phyloP scores from a whole-genome alignment of 2,797 vertebrate species.

The Taenioides sp. region DNA sequence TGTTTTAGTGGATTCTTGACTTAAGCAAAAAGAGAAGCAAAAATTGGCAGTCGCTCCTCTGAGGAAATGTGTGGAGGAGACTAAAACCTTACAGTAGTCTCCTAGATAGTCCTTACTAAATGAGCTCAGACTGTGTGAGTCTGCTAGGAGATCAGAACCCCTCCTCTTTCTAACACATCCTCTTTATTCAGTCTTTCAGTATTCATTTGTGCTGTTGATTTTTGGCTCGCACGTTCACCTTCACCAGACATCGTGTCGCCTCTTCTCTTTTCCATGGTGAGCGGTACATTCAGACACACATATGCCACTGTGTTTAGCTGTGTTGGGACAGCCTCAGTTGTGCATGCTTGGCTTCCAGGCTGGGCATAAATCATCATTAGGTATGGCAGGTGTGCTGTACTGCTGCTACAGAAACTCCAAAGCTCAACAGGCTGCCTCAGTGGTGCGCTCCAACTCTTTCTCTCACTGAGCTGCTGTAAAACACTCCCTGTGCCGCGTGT shows the following conservation, averaged over 20 bases:
- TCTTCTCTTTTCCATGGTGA: conserved; percentile 31
- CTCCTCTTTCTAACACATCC: conserved; percentile 11
- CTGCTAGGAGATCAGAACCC: conserved; percentile 59
- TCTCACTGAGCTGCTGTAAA: conserved; percentile 37
- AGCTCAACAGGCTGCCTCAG: conserved; percentile 68
- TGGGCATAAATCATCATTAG: conserved; percentile 78
- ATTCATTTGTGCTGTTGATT: conserved; percentile 36
- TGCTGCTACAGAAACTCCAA: conserved; percentile 58
- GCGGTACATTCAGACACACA: conserved; percentile 11
- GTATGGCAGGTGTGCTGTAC: conserved; percentile 60
- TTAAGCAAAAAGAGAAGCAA: conserved; percentile 49
- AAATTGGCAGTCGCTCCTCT: conserved; percentile 62
- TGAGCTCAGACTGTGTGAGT: conserved; percentile 65
- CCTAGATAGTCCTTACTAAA: conserved; percentile 69
- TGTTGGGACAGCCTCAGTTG: conserved; percentile 69
- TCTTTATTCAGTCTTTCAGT: conserved; percentile 56
- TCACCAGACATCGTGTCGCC: conserved; percentile 51
- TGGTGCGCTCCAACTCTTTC: conserved; percentile 46
- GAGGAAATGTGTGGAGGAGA: conserved; percentile 65
- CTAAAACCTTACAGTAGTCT: conserved; percentile 53
- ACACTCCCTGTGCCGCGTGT: conserved; percentile 16
- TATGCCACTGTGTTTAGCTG: conserved; percentile 44
- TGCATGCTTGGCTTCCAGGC: conserved; percentile 63
- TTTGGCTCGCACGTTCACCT: conserved; percentile 33
- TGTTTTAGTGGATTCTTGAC: conserved; percentile 43